phyloP scores from a whole-genome alignment of 2,113 vertebrate species.

The Callospermophilus lateralis region DNA sequence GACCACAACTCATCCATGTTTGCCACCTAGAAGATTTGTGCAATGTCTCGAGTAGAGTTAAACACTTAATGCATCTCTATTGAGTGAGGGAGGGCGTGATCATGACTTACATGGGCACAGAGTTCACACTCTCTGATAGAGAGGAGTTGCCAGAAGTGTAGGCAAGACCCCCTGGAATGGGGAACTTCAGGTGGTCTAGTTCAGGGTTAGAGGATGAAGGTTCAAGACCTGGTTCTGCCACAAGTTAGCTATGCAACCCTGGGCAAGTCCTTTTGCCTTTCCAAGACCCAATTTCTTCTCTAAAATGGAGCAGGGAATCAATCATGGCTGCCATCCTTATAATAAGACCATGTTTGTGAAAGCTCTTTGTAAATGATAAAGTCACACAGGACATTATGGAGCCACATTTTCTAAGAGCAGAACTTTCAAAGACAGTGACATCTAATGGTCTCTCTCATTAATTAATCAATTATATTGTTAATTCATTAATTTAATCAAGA shows the following conservation, averaged over 20 bases:
- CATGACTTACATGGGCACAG: rapidly evolving
- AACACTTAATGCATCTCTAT: not conserved
- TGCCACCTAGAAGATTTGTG: not conserved
- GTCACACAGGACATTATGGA: not conserved
- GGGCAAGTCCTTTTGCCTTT: not conserved
- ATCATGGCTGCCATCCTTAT: not conserved
- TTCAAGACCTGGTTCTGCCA: not conserved
- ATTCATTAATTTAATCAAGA: not conserved
- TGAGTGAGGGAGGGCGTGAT: not conserved
- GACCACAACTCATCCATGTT: not conserved
- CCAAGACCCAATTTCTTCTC: not conserved
- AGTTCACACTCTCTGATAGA: not conserved
- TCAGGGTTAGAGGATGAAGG: not conserved
- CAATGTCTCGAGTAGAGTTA: not conserved
- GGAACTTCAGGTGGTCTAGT: not conserved
- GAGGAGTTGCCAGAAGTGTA: not conserved
- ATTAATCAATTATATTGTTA: not conserved
- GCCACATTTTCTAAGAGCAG: not conserved
- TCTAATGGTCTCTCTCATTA: not conserved
- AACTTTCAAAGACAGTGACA: not conserved
- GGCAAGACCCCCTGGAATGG: not conserved
- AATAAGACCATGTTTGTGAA: not conserved
- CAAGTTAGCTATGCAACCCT: not conserved
- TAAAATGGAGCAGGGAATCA: not conserved
- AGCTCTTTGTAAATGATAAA: slow-evolving; percentile 9